These are phyloP conservation scores for Crioceris asparagi DNA, from an alignment of 2,888 invertebrate genomes.

Conservation along the genomic window DNA sequence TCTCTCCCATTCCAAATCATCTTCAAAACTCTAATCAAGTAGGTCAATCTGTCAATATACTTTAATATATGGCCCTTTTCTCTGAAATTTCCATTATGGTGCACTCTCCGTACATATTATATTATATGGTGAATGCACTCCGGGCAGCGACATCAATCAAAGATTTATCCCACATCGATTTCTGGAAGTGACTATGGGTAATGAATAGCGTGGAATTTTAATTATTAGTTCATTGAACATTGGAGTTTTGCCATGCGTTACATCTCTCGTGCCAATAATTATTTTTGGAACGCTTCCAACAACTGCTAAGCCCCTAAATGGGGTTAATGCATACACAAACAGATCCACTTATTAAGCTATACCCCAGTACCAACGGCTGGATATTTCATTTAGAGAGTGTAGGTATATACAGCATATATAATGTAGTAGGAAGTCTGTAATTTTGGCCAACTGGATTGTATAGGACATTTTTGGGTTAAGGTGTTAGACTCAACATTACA, in stretches of 20 bases:
- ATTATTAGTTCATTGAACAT: slow-evolving; percentile 5
- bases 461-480: no score
- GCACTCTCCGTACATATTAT: neutral
- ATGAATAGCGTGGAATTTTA: slow-evolving; percentile 3
- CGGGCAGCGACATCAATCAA: neutral
- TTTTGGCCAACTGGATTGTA: no score
- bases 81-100: no score
- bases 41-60: no score
- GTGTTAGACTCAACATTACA: no score
- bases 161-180: slow-evolving; percentile 3
- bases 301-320: slow-evolving; percentile 5
- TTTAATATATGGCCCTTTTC: no score
- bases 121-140: neutral
- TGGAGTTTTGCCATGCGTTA: slow-evolving; percentile 5
- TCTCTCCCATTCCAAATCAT: no score
- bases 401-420: no score
- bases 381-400: no score
- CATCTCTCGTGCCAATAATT: slow-evolving; percentile 5
- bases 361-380: no score
- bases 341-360: slow-evolving; percentile 1
- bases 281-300: slow-evolving; percentile 5
- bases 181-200: slow-evolving; percentile 1
- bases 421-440: no score
- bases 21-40: no score
- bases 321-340: slow-evolving; percentile 4